Percentiles rank a stretch among this genome's conserved stretches.
Evolutionary conservation across 2,888 invertebrate species (phyloP).

Genomic region (Ashinkailepas kermadecensis): DNA sequence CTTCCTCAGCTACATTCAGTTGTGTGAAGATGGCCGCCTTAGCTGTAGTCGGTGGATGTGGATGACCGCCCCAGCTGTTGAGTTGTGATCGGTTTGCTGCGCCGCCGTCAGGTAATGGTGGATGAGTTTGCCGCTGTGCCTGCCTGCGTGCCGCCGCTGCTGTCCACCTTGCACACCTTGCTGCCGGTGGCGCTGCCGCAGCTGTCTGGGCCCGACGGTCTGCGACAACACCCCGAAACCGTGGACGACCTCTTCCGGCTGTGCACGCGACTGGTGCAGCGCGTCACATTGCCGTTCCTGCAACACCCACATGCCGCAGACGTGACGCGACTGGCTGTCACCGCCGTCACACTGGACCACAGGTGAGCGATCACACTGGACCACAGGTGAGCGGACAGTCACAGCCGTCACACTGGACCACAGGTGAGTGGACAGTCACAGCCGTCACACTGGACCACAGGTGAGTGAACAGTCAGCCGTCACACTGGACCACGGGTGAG

Average conservation of each 20-base stretch:
- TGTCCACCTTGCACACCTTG: slow-evolving; percentile 77
- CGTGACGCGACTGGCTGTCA: slow-evolving; percentile 72
- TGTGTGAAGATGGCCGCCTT: too few species aligned
- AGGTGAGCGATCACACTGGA: slow-evolving; percentile 23
- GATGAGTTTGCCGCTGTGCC: slow-evolving; percentile 73
- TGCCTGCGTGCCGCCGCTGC: slow-evolving; percentile 66
- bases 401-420: too few species aligned
- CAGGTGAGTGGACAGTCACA: too few species aligned
- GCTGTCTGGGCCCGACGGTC: slow-evolving; percentile 66
- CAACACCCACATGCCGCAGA: slow-evolving; percentile 62
- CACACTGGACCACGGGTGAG: neutral
- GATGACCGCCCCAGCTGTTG: too few species aligned
- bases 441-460: too few species aligned
- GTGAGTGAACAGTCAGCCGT: neutral
- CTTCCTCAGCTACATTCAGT: too few species aligned
- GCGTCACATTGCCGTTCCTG: slow-evolving; percentile 74
- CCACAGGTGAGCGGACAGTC: too few species aligned
- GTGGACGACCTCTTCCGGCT: slow-evolving; percentile 93
- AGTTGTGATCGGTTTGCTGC: slow-evolving; percentile 20
- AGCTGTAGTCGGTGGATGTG: too few species aligned
- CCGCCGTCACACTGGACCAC: slow-evolving; percentile 80
- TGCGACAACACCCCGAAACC: slow-evolving; percentile 90
- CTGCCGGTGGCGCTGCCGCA: slow-evolving; percentile 66
- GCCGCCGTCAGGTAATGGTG: slow-evolving; percentile 64
- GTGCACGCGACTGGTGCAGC: slow-evolving; percentile 74